Percentiles rank a stretch among this genome's conserved stretches.
phyloP scores from a whole-genome alignment of 2,797 vertebrate species.

The Premnoplex brunnescens region DNA sequence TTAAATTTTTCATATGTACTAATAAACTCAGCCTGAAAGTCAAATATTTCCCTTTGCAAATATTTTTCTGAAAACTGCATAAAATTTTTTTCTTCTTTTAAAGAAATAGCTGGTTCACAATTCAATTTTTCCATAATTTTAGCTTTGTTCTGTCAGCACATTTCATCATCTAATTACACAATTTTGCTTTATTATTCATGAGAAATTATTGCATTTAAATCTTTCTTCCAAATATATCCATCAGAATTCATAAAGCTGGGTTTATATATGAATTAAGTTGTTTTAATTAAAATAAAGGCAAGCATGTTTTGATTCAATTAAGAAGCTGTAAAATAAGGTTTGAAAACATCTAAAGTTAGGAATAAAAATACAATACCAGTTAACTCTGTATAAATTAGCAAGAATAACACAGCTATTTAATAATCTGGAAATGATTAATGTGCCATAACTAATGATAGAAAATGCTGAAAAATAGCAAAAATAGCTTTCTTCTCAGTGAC shows the following conservation, averaged over 20 bases:
- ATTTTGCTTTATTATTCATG: background rate
- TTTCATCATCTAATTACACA: background rate
- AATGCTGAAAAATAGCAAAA: background rate
- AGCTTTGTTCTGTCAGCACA: constrained; percentile 8
- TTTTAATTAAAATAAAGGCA: constrained; percentile 14
- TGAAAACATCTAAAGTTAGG: background rate
- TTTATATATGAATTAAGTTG: background rate
- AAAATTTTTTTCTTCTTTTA: background rate
- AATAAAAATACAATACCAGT: background rate
- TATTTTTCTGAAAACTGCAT: background rate
- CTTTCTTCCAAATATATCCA: background rate
- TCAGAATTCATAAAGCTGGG: background rate
- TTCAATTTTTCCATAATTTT: background rate
- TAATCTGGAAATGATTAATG: background rate
- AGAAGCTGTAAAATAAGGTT: background rate
- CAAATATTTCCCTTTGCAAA: background rate
- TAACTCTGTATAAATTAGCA: background rate
- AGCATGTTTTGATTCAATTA: background rate
- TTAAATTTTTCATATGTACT: background rate
- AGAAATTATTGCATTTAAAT: background rate
- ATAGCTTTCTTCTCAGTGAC: background rate
- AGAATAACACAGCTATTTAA: background rate
- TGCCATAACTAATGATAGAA: background rate
- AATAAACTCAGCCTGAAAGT: background rate
- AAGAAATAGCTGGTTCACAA: background rate